Evolutionary conservation across 2,113 vertebrate genomes (phyloP), one percentile per base, ranked within the genome.

Genomic region (Numida meleagris): DNA sequence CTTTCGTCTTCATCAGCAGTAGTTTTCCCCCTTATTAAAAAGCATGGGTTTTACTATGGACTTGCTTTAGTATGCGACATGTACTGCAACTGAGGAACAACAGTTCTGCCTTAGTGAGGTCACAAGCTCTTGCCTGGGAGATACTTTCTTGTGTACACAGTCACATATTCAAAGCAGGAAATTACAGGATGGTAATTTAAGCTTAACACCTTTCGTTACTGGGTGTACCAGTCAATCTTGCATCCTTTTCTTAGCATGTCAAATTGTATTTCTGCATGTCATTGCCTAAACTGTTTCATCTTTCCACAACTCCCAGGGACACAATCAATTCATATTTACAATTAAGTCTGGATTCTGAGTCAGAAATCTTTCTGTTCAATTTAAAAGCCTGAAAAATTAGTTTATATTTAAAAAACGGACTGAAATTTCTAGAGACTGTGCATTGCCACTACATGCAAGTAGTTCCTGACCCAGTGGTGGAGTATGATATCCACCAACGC

Each of bases 81-180:
- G 62, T 89, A 81, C 76, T 84, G 70, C 90, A 94, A 58, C 48
- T 65, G 89, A 92, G 75, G 86, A 92, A 80, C 81, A 87, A 82
- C 86, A 78, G 31, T 74, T 95, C 89, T 77, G 58, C 88, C 91
- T 87, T 89, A 89, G 82, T 94, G 71, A 95, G 66, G 75, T 88
- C 89, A 94, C 45, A 85, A 38, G 87, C 75, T 94, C 59, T 82
- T 87, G 86, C 78, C 82, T 91, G 59, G 63, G 50, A 96, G 79
- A 91, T 29, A 58, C 72, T 91, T 89, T 66, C 89, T 89, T 59
- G 76, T 94, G 94, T 76, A 38, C 50, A 51, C 38, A 80, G 94
- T 82, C 96, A 96, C 51, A 65, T 91, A 89, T 80, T 86, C 94
- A 91, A 94, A 80, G 82, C 50, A 93, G 71, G 87, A 95, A 95